These are phyloP conservation scores for Steatocranus sp. DNA, from an alignment of 2,797 vertebrate species.

Conservation along the genomic window DNA sequence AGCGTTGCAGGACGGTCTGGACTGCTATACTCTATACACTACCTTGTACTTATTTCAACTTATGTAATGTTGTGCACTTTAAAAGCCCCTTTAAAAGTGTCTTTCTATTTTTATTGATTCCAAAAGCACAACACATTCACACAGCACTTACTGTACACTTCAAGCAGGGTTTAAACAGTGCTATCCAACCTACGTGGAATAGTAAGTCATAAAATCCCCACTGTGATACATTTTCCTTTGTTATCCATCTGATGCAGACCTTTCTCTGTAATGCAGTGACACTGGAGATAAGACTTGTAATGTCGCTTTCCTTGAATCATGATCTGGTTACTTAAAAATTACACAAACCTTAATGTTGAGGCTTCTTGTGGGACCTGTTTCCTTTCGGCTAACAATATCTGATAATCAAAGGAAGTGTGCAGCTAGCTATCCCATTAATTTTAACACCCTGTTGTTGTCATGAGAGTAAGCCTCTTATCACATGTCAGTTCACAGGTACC, in stretches of 20 bases:
- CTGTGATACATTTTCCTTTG: background rate
- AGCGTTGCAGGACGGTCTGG: background rate
- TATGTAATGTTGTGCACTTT: background rate
- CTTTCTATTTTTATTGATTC: background rate
- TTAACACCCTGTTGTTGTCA: background rate
- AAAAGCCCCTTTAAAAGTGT: background rate
- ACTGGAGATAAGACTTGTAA: background rate
- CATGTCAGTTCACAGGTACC: background rate
- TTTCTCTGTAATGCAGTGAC: background rate
- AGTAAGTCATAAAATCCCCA: background rate
- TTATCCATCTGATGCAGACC: background rate
- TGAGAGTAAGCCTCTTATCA: background rate
- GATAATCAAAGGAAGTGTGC: background rate
- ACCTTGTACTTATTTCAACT: background rate
- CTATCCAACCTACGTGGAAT: background rate
- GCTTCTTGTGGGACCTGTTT: background rate
- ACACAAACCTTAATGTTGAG: background rate
- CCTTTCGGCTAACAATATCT: background rate
- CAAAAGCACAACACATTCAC: background rate
- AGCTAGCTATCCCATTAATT: background rate
- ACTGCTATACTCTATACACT: background rate
- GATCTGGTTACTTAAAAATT: background rate
- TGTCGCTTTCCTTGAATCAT: background rate
- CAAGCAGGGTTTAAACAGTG: background rate
- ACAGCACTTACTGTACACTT: background rate